These are phyloP conservation scores for Nephotettix cincticeps DNA, from an alignment of 1,140 invertebrate species.

Conservation along the genomic window DNA sequence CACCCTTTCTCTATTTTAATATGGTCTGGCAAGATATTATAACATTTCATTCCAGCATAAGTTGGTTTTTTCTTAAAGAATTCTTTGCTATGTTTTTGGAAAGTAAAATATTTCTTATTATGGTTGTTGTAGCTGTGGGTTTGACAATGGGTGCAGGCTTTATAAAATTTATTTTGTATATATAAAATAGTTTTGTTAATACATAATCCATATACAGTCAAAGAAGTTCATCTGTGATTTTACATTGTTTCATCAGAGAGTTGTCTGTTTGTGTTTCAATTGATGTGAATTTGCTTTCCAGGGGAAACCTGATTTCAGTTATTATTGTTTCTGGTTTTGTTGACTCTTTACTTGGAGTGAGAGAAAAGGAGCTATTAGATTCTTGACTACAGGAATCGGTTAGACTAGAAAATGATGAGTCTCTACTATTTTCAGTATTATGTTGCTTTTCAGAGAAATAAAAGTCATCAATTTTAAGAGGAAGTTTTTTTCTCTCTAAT, in stretches of 20 bases:
- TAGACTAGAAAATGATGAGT: not conserved
- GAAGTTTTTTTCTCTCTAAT: conserved; percentile 5
- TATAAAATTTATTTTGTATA: no score
- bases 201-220: no score
- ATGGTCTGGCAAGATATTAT: no score
- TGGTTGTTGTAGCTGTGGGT: no score
- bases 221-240: not conserved
- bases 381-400: not conserved
- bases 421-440: not conserved
- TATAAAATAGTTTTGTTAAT: no score
- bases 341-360: not conserved
- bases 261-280: not conserved
- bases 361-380: not conserved
- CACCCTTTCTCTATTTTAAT: no score
- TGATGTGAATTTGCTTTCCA: not conserved
- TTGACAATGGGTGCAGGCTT: no score
- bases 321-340: not conserved
- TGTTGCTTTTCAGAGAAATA: not conserved
- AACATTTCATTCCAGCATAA: no score
- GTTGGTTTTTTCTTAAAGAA: no score
- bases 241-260: not conserved
- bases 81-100: no score
- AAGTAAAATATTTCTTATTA: no score
- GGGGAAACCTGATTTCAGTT: no score
- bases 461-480: not conserved